A percentile compares a stretch with the other conserved stretches of the same genome.
Conservation (phyloP, 2,888 invertebrate genomes). For the Lymantria monacha region DNA sequence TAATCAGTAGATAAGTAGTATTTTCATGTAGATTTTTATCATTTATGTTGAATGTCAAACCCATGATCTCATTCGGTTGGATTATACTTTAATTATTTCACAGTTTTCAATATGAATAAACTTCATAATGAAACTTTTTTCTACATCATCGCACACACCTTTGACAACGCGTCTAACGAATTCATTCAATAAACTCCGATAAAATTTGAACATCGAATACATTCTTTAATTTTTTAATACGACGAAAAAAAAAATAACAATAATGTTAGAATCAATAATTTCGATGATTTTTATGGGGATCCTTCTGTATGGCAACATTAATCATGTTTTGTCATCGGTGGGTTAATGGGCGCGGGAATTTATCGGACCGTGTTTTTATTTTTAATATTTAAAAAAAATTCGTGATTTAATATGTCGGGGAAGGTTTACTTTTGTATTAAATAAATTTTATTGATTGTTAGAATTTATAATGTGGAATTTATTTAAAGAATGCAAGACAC, state of each 20-base stretch:
- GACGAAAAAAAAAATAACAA: conserved; percentile 39
- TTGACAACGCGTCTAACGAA: conserved; percentile 32
- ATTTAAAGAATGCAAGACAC: neutral
- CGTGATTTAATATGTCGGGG: neutral
- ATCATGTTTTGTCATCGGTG: conserved; percentile 66
- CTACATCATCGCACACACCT: too few relatives aligned
- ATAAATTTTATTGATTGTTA: neutral
- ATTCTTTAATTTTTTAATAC: conserved; percentile 37
- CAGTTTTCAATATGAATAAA: too few relatives aligned
- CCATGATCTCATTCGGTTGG: too few relatives aligned
- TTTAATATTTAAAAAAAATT: conserved; percentile 1
- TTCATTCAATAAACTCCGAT: conserved; percentile 32
- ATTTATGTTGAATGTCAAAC: too few relatives aligned
- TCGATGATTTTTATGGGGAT: conserved; percentile 52
- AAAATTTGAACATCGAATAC: conserved; percentile 18
- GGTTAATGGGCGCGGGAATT: conserved; percentile 33
- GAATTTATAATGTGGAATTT: neutral
- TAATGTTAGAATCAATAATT: conserved; percentile 59
- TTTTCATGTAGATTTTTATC: too few relatives aligned
- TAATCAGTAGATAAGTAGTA: too few relatives aligned
- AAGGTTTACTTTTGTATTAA: neutral
- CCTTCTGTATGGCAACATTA: conserved; percentile 54
- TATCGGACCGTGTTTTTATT: conserved; percentile 11
- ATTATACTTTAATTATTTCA: too few relatives aligned
- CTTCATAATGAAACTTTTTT: too few relatives aligned